These are phyloP conservation scores for Progne subis DNA, from an alignment of 2,113 vertebrate species.

Conservation along the genomic window DNA sequence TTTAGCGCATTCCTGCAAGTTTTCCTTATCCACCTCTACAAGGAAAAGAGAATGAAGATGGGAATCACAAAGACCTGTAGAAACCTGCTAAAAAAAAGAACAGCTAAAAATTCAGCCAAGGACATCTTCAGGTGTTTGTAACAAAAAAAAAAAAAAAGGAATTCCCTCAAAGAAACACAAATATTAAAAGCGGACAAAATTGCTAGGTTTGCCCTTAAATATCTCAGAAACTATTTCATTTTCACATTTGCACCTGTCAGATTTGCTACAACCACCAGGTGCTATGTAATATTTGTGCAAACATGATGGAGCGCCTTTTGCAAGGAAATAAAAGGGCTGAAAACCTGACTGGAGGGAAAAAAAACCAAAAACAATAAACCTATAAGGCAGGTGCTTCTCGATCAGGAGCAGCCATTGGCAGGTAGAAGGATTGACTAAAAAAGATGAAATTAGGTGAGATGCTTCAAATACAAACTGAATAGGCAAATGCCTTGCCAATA, in stretches of 20 bases:
- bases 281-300: not conserved
- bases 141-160: not conserved
- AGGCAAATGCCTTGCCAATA: not conserved
- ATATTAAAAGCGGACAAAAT: not conserved
- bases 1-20: not conserved
- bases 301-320: not conserved
- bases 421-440: not conserved
- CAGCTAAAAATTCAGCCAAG: not conserved
- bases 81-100: not conserved
- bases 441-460: not conserved
- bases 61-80: not conserved
- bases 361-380: no score
- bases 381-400: not conserved
- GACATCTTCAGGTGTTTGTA: not conserved
- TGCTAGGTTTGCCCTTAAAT: not conserved
- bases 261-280: not conserved
- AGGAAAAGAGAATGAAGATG: not conserved
- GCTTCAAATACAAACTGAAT: not conserved
- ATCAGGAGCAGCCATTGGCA: not conserved
- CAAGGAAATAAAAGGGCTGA: not conserved
- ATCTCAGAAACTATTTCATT: not conserved
- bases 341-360: not conserved
- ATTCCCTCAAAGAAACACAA: not conserved
- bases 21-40: not conserved
- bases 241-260: not conserved